Evolutionary conservation across 2,113 vertebrate species (phyloP), one percentile per base, ranked within the genome.

Genomic region (Acinonyx jubatus): DNA sequence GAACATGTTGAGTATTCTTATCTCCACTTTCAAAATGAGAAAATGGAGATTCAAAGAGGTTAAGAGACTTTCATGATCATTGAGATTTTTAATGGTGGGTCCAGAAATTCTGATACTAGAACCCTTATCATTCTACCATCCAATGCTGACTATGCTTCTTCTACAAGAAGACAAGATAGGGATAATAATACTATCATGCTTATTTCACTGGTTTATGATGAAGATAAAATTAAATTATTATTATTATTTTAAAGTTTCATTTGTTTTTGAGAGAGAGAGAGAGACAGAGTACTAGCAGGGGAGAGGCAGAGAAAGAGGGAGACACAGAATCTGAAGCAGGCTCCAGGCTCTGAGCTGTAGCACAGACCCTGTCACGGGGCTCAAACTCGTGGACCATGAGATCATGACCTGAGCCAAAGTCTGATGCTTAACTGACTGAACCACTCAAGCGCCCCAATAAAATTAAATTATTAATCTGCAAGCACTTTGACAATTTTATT

Each of bases 221-320:
- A 90, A 27, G 13, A 55, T 81, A 16, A 89, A 86, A 85, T 57
- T 55, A 29, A 96, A 83, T 91, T 69, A 74, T 96, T 66, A 76
- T 57, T 55, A 55, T 61, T 61, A 45, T 61, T 61, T 61, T 23
- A 61, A 61, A 23, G 21, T 23, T 61, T 61, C 57, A 8, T 23
- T 61, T 61, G 19, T 61, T 61, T 61, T 61, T 61, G 57, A 61
- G 18, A 57, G 55, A 57, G 55, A 57, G 55, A 50, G 14, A 50
- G 14, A 57, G 57, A 61, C 18, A 61, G 57, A 61, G 8, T 3
- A 61, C 21, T 61, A 61, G 21, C 21, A 61, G 57, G 57, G 19
- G 57, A 61, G 57, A 3, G 57, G 57, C 57, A 61, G 57, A 61
- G 57, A 57, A 18, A 61, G 21, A 61, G 57, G 7, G 57, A 61